A percentile compares a stretch with the other conserved stretches of the same genome.
Evolutionary conservation across 1,140 invertebrate genomes (phyloP).

Genomic region (Agrilus planipennis): DNA sequence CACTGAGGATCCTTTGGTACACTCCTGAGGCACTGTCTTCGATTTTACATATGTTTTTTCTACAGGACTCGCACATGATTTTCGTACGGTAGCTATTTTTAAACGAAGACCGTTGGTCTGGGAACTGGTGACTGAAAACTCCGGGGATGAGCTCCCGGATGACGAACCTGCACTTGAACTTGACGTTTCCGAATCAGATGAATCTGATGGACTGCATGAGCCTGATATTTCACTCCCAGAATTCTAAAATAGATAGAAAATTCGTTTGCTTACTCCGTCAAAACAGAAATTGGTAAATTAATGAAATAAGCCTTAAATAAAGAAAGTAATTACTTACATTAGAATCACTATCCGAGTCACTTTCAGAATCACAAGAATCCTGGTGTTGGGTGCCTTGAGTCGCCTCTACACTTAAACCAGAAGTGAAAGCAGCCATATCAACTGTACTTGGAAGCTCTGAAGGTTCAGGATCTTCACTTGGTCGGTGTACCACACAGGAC

Average conservation of each 20-base stretch:
- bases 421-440: constrained; percentile 44
- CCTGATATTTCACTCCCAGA: constrained; percentile 30
- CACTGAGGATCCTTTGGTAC: too few relatives aligned
- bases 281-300: constrained; percentile 1
- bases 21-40: too few relatives aligned
- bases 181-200: constrained; percentile 31
- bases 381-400: constrained; percentile 17
- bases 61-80: constrained; percentile 21
- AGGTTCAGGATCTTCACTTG: constrained; percentile 47
- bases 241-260: constrained; percentile 22
- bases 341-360: constrained; percentile 33
- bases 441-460: constrained; percentile 49
- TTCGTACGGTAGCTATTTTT: constrained; percentile 29
- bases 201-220: constrained; percentile 28
- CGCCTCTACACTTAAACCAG: constrained; percentile 28
- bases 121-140: constrained; percentile 30
- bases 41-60: constrained; percentile 8
- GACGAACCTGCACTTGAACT: constrained; percentile 28
- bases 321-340: constrained; percentile 29
- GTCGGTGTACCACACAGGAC: constrained; percentile 48
- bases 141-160: constrained; percentile 24
- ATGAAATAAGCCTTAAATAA: neutral
- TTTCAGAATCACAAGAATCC: constrained; percentile 24
- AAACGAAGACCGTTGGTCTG: constrained; percentile 29
- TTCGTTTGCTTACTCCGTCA: constrained; percentile 9